phyloP scores from a whole-genome alignment of 2,113 vertebrate species.

The Rhinoderma darwinii region DNA sequence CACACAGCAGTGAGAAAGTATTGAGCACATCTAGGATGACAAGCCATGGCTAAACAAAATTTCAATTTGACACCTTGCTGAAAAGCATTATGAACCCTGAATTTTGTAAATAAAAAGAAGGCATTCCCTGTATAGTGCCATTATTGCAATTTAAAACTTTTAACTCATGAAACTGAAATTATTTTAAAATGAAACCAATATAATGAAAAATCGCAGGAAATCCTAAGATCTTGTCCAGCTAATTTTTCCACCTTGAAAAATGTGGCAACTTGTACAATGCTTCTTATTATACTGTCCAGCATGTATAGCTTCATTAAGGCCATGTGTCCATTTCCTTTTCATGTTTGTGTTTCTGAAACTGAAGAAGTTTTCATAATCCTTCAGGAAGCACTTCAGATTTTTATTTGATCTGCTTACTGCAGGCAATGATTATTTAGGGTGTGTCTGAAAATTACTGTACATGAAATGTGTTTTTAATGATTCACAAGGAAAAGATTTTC shows the following conservation, averaged over 20 bases:
- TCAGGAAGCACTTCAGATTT: constrained; percentile 51
- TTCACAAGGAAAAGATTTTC: constrained; percentile 21
- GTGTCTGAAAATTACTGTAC: constrained; percentile 49
- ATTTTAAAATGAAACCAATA: too few species aligned
- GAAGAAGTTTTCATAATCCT: constrained; percentile 37
- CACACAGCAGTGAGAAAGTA: too few species aligned
- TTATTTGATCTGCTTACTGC: constrained; percentile 32
- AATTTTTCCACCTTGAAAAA: background rate
- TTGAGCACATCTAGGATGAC: too few species aligned
- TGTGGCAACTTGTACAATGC: background rate
- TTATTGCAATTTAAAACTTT: too few species aligned
- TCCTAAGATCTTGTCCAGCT: background rate
- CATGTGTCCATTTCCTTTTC: constrained; percentile 48
- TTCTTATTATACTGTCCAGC: background rate
- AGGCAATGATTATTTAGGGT: constrained; percentile 35
- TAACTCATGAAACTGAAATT: too few species aligned
- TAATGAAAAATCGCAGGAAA: too few species aligned
- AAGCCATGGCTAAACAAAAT: too few species aligned
- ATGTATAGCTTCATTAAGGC: constrained; percentile 26
- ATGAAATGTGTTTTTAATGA: constrained; percentile 44
- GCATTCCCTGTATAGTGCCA: too few species aligned
- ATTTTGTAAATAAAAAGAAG: too few species aligned
- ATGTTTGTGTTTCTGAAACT: constrained; percentile 53
- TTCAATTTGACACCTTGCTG: too few species aligned
- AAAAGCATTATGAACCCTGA: too few species aligned